Conservation (phyloP, 37 sponge, comb jelly and placozoan genomes). For the Diacarnus erythraeanus region DNA sequence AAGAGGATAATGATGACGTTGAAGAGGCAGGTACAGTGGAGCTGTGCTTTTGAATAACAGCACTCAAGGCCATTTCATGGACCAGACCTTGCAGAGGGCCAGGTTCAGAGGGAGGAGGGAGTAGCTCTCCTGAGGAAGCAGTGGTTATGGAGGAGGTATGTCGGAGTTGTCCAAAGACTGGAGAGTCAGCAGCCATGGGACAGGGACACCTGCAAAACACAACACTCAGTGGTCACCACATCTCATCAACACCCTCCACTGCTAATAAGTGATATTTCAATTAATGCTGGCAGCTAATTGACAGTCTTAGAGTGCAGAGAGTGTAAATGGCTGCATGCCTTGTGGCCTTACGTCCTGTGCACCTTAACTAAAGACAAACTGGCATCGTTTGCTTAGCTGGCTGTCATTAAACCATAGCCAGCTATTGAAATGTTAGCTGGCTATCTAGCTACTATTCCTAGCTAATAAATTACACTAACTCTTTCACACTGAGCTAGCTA, state of each 20-base stretch:
- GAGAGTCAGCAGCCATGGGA: constrained; percentile 2
- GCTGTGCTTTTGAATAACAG: constrained; percentile 59
- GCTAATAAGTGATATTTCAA: constrained; percentile 2
- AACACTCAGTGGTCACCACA: neutral
- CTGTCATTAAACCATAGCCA: too few species aligned
- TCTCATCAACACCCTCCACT: neutral
- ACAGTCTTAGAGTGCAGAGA: neutral
- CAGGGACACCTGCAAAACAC: neutral
- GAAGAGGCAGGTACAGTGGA: neutral
- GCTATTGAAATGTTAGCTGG: too few species aligned
- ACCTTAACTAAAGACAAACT: too few species aligned
- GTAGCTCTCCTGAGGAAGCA: neutral
- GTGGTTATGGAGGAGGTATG: neutral
- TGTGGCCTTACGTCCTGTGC: too few species aligned
- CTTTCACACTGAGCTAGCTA: too few species aligned
- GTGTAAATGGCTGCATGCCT: neutral
- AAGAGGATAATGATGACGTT: neutral
- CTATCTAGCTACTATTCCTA: too few species aligned
- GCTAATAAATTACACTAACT: too few species aligned
- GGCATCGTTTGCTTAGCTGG: too few species aligned
- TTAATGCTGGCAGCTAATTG: neutral
- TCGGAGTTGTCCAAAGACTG: neutral
- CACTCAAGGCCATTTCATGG: constrained; percentile 60
- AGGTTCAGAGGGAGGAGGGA: neutral
- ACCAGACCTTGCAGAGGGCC: constrained; percentile 6